Conservation (phyloP, 2,113 vertebrate genomes). For the Cervus canadensis region DNA sequence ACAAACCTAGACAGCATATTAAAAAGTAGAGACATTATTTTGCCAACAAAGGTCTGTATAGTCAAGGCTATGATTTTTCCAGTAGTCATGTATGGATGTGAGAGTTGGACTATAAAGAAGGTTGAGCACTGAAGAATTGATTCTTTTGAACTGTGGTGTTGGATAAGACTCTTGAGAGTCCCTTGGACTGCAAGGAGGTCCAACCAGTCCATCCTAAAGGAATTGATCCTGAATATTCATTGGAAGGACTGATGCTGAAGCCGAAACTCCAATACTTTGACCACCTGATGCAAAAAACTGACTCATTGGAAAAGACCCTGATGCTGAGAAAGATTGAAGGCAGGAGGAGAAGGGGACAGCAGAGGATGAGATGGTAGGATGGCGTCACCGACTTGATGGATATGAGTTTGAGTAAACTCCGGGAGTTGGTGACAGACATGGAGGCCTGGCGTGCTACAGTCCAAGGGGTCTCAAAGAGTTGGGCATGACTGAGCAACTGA, state of each 20-base stretch:
- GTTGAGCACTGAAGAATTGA: neutral
- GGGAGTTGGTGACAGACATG: neutral
- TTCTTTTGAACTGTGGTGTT: neutral
- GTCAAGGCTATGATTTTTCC: neutral
- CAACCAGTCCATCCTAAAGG: neutral
- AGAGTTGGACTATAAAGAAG: neutral
- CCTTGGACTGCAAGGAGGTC: neutral
- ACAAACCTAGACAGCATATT: neutral
- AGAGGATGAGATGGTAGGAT: neutral
- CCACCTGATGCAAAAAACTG: neutral
- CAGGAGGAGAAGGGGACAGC: neutral
- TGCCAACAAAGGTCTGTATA: neutral
- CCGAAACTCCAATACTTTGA: neutral
- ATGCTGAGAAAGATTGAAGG: neutral
- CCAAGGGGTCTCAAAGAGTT: neutral
- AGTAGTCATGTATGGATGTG: neutral
- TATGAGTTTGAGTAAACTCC: neutral
- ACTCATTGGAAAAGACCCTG: neutral
- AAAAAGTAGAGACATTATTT: neutral
- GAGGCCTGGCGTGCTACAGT: neutral
- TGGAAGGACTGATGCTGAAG: neutral
- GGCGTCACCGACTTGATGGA: neutral
- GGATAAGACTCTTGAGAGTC: neutral
- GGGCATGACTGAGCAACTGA: neutral
- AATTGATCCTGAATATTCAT: neutral